These are phyloP conservation scores for Malaclemys terrapin DNA, from an alignment of 2,113 vertebrate species.

Conservation along the genomic window DNA sequence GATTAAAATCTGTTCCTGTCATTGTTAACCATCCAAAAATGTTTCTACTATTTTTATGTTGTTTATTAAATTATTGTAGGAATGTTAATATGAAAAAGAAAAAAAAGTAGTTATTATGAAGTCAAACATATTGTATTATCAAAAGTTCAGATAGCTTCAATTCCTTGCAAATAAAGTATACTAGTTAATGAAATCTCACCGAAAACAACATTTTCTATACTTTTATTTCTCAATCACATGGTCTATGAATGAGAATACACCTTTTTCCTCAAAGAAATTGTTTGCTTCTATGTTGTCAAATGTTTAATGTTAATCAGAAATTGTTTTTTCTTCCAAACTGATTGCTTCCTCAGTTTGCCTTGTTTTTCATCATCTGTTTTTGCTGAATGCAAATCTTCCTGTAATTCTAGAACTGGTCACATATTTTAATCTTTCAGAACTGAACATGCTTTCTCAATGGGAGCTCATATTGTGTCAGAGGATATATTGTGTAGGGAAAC, in stretches of 20 bases:
- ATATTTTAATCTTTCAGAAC: not conserved
- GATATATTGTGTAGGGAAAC: not conserved
- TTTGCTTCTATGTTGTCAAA: not conserved
- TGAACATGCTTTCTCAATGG: not conserved
- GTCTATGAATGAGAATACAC: not conserved
- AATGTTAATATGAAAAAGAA: not conserved
- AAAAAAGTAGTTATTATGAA: not conserved
- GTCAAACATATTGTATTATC: not conserved
- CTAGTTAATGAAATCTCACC: not conserved
- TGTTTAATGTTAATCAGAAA: not conserved
- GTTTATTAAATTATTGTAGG: not conserved
- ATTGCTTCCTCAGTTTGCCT: not conserved
- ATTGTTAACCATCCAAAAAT: not conserved
- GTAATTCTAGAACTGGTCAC: not conserved
- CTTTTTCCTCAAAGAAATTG: not conserved
- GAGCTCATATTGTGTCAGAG: not conserved
- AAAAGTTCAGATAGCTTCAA: not conserved
- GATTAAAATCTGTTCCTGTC: not conserved
- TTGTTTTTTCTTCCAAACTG: not conserved
- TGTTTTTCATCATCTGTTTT: not conserved
- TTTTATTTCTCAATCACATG: not conserved
- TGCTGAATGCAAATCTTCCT: not conserved
- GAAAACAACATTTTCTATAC: not conserved
- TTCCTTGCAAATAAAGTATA: not conserved
- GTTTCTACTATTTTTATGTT: not conserved